Percentiles rank a stretch among this genome's conserved stretches.
These are phyloP conservation scores for Prionace glauca DNA, from an alignment of 2,797 vertebrate species.

Conservation along the genomic window DNA sequence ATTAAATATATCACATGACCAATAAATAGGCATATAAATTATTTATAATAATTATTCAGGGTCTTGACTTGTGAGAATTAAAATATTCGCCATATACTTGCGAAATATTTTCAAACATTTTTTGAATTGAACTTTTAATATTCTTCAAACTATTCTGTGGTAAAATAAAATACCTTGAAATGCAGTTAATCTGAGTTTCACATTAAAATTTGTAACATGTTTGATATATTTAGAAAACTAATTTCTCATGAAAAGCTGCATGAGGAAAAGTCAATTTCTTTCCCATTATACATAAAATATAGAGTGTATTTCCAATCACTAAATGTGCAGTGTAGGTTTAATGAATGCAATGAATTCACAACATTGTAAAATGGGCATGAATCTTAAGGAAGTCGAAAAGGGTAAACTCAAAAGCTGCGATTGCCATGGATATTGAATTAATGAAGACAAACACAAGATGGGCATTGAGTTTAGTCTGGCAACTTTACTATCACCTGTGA, in stretches of 20 bases:
- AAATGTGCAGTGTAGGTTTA: conserved; percentile 20
- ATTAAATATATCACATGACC: background rate
- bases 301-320: background rate
- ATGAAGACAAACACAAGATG: background rate
- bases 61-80: background rate
- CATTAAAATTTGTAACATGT: background rate
- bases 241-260: background rate
- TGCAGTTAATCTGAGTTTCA: background rate
- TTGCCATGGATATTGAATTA: background rate
- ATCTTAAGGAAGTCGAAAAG: conserved; percentile 15
- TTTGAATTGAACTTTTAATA: background rate
- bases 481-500: background rate
- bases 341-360: conserved; percentile 11
- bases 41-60: background rate
- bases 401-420: background rate
- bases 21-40: background rate
- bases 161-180: background rate
- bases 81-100: background rate
- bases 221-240: background rate
- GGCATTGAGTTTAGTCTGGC: background rate
- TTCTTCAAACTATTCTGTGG: background rate
- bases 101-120: background rate
- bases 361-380: background rate
- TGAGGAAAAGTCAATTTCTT: background rate
- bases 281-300: background rate